Conservation (phyloP, 2,797 vertebrate genomes). For the Sebastes steindachneri region DNA sequence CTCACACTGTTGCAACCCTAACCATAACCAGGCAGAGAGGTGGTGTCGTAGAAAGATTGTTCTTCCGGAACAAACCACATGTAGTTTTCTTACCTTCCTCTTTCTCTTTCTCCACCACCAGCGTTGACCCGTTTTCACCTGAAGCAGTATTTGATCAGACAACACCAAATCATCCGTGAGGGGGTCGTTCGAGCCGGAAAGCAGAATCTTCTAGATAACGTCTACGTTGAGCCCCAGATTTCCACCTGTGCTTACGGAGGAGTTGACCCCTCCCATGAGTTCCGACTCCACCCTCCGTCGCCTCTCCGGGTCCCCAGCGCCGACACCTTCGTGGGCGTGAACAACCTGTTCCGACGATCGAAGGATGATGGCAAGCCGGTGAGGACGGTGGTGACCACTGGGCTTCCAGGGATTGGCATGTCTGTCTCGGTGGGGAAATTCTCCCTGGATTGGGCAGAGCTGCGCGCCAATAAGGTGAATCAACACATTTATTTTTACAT, state of each 20-base stretch:
- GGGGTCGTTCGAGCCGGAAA: constrained; percentile 73
- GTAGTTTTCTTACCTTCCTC: not conserved
- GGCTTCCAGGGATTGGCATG: constrained; percentile 77
- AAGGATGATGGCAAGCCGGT: constrained; percentile 23
- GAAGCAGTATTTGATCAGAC: constrained; percentile 40
- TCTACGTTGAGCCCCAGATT: constrained; percentile 75
- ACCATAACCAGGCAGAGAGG: not conserved
- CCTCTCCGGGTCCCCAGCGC: constrained; percentile 2
- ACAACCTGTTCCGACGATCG: constrained; percentile 68
- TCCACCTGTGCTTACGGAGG: constrained; percentile 51
- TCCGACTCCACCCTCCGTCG: not conserved
- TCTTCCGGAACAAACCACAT: not conserved
- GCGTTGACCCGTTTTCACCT: constrained; percentile 63
- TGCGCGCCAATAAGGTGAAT: constrained; percentile 60
- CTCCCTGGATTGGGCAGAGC: constrained; percentile 76
- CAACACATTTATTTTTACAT: too few relatives aligned
- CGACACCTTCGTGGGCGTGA: constrained; percentile 44
- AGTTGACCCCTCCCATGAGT: constrained; percentile 64
- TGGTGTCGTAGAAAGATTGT: not conserved
- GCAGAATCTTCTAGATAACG: constrained; percentile 49
- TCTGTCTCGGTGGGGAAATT: constrained; percentile 71
- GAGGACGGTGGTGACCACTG: constrained; percentile 77
- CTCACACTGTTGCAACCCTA: too few relatives aligned
- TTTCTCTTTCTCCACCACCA: constrained; percentile 27
- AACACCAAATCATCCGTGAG: constrained; percentile 66